A percentile compares a stretch with the other conserved stretches of the same genome.
These are phyloP conservation scores for Paracentrotus lividus DNA, from an alignment of 53 echinoderm and acorn worm species.

Conservation along the genomic window DNA sequence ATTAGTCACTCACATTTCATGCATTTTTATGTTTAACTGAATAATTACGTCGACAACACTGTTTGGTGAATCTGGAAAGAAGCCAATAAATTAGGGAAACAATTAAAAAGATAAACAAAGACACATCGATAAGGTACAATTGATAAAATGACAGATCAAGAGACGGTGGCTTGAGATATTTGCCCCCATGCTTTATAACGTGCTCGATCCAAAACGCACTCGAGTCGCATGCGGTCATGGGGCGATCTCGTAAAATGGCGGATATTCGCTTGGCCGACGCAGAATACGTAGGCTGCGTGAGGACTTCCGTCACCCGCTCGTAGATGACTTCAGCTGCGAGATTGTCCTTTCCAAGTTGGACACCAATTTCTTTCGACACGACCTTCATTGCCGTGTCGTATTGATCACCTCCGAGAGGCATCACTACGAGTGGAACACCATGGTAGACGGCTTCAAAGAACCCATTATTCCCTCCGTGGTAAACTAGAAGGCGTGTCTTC, in stretches of 20 bases:
- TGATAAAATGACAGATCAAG: slow-evolving; percentile 30
- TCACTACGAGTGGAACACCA: slow-evolving; percentile 23
- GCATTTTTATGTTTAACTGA: background rate
- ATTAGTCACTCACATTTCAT: background rate
- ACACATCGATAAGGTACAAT: slow-evolving; percentile 19
- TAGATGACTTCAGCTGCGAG: slow-evolving; percentile 30
- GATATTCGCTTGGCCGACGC: background rate
- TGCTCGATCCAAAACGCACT: slow-evolving; percentile 56
- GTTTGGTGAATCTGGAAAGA: background rate
- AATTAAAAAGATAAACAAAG: background rate
- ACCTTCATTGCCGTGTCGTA: background rate
- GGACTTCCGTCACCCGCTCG: slow-evolving; percentile 31
- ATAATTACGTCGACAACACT: background rate
- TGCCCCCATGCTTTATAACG: slow-evolving; percentile 43
- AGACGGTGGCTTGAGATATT: background rate
- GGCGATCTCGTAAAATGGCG: slow-evolving; percentile 49
- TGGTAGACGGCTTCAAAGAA: background rate
- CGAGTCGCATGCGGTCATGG: slow-evolving; percentile 21
- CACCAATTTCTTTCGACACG: slow-evolving; percentile 4
- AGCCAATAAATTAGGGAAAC: background rate
- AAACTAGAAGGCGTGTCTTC: slow-evolving; percentile 22
- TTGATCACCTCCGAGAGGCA: slow-evolving; percentile 2
- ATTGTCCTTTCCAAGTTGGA: background rate
- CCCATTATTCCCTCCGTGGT: slow-evolving; percentile 17
- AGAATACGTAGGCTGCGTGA: background rate